phyloP scores from a whole-genome alignment of 2,797 vertebrate genomes.

The Catostomus latipinnis region DNA sequence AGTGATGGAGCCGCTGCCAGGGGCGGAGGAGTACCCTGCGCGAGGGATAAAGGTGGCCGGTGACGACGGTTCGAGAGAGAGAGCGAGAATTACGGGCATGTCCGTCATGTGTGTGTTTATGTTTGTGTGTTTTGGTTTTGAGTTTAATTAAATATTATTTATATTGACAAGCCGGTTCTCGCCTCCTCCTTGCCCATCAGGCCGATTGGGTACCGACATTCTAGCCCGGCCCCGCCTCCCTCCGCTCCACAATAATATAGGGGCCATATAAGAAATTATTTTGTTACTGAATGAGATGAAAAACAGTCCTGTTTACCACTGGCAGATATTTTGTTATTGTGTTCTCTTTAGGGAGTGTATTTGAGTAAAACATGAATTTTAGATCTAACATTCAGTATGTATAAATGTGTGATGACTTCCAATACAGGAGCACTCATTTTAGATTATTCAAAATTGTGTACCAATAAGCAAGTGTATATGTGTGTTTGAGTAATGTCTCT shows the following conservation, averaged over 20 bases:
- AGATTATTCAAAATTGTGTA: not conserved
- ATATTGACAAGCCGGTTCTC: too few species aligned
- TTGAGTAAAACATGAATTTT: not conserved
- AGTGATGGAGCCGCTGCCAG: too few species aligned
- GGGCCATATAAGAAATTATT: not conserved
- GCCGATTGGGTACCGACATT: too few species aligned
- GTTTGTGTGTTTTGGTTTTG: too few species aligned
- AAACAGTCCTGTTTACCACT: not conserved
- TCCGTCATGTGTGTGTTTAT: too few species aligned
- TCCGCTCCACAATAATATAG: not conserved
- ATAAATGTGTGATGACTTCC: not conserved
- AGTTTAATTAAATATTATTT: too few species aligned
- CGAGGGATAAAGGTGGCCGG: too few species aligned
- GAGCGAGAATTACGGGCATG: too few species aligned
- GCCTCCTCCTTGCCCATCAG: too few species aligned
- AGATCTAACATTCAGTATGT: not conserved
- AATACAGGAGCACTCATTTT: not conserved
- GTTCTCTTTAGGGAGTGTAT: not conserved
- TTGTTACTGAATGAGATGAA: not conserved
- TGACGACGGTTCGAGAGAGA: too few species aligned
- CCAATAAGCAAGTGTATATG: not conserved
- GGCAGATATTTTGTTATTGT: not conserved
- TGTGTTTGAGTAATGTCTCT: constrained; percentile 13
- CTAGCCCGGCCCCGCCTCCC: too few species aligned
- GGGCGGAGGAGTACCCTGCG: too few species aligned